phyloP scores from a whole-genome alignment of 2,797 vertebrate genomes.

The Intellagama lesueurii region DNA sequence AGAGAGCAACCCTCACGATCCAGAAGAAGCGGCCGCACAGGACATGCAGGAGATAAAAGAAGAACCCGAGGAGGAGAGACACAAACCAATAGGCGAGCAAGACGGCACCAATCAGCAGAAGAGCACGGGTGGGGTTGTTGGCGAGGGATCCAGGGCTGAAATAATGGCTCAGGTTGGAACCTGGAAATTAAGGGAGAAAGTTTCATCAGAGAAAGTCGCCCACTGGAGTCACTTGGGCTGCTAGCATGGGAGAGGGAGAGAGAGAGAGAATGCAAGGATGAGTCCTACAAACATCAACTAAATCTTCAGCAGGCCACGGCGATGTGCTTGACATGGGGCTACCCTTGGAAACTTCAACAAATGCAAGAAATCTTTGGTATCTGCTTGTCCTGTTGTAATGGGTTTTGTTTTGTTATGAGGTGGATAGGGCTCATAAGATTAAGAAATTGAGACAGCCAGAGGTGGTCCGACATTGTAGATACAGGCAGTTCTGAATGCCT shows the following conservation, averaged over 20 bases:
- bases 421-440: not conserved
- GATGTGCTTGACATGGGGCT: not conserved
- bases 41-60: conserved; percentile 89
- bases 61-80: conserved; percentile 91
- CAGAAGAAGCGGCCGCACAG: conserved; percentile 96
- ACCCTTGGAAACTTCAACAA: not conserved
- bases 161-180: conserved; percentile 90
- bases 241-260: not conserved
- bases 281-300: not conserved
- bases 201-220: not conserved
- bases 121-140: conserved; percentile 88
- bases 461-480: not conserved
- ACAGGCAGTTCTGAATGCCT: not conserved
- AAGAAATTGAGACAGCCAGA: not conserved
- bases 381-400: not conserved
- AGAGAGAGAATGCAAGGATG: not conserved
- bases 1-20: conserved; percentile 88
- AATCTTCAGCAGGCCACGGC: not conserved
- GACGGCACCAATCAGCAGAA: conserved; percentile 88
- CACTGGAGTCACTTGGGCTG: not conserved
- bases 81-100: conserved; percentile 94
- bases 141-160: conserved; percentile 89
- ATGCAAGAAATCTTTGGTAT: not conserved
- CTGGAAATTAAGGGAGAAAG: conserved; percentile 68
- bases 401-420: not conserved